A percentile compares a stretch with the other conserved stretches of the same genome.
Evolutionary conservation across 2,113 vertebrate species (phyloP).

Genomic region (Dolichotis patagonum): DNA sequence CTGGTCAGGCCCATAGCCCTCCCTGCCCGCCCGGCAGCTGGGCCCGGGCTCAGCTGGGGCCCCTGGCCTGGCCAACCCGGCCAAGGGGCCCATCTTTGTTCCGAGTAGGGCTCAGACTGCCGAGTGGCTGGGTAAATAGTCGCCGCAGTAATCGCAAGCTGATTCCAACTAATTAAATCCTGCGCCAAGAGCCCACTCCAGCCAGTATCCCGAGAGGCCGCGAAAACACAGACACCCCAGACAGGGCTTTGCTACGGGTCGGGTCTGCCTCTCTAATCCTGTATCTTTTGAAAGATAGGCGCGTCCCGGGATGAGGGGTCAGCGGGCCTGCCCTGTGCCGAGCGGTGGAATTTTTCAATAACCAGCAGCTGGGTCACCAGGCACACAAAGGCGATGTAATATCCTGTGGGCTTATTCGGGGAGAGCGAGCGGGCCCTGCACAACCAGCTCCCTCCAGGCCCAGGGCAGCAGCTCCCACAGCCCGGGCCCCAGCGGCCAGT

Average conservation of each 20-base stretch:
- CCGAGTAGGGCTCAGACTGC: conserved; percentile 91
- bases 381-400: conserved; percentile 97
- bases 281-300: conserved; percentile 96
- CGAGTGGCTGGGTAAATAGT: conserved; percentile 96
- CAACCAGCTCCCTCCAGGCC: conserved; percentile 72
- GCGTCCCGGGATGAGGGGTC: conserved; percentile 94
- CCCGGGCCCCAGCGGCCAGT: conserved; percentile 57
- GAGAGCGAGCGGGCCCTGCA: conserved; percentile 13
- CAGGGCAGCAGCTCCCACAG: conserved; percentile 46
- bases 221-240: conserved; percentile 88
- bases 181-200: conserved; percentile 96
- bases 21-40: conserved; percentile 71
- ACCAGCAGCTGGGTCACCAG: conserved; percentile 98
- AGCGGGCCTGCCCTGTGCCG: conserved; percentile 92
- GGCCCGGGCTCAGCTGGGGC: conserved; percentile 74
- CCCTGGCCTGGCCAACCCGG: conserved; percentile 70
- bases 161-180: conserved; percentile 99
- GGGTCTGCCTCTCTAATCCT: conserved; percentile 94
- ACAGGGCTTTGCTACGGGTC: conserved; percentile 92
- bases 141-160: conserved; percentile 93
- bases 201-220: conserved; percentile 90
- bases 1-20: not conserved
- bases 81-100: conserved; percentile 86
- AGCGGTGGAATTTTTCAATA: conserved; percentile 99
- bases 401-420: conserved; percentile 91